Percentiles rank a stretch among this genome's conserved stretches.
Evolutionary conservation across 1,140 invertebrate genomes (phyloP).

Genomic region (Aleiodes sp.): DNA sequence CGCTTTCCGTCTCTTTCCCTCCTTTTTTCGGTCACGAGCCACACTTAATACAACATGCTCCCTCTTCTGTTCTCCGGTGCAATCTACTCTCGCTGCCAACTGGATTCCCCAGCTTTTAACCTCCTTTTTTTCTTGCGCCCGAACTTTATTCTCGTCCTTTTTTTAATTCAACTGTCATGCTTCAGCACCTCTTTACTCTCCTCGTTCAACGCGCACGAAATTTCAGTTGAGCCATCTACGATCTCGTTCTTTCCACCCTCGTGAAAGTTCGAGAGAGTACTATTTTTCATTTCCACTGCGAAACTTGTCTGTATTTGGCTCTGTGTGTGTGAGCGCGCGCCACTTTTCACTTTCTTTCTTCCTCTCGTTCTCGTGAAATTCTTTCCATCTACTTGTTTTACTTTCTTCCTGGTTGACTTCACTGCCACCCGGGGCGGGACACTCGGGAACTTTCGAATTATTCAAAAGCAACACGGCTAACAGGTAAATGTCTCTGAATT

Average conservation of each 20-base stretch:
- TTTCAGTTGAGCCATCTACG: slow-evolving; percentile 30
- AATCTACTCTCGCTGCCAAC: slow-evolving; percentile 21
- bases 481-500: too few relatives aligned
- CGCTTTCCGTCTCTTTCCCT: slow-evolving; percentile 40
- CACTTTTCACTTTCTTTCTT: background rate
- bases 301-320: background rate
- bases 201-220: slow-evolving; percentile 23
- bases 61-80: slow-evolving; percentile 30
- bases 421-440: too few relatives aligned
- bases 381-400: too few relatives aligned
- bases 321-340: background rate
- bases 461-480: too few relatives aligned
- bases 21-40: slow-evolving; percentile 39
- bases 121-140: slow-evolving; percentile 27
- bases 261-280: background rate
- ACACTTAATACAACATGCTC: slow-evolving; percentile 39
- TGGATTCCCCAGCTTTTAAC: slow-evolving; percentile 36
- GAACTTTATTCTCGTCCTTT: slow-evolving; percentile 13
- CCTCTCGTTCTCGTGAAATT: background rate
- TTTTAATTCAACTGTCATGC: slow-evolving; percentile 18
- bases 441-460: too few relatives aligned
- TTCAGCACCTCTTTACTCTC: slow-evolving; percentile 28
- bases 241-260: background rate
- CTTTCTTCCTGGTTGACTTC: too few relatives aligned
- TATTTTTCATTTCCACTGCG: too few relatives aligned